Evolutionary conservation across 2,888 invertebrate species (phyloP), one percentile per base, ranked within the genome.

Genomic region (Eristalinus aeneus): DNA sequence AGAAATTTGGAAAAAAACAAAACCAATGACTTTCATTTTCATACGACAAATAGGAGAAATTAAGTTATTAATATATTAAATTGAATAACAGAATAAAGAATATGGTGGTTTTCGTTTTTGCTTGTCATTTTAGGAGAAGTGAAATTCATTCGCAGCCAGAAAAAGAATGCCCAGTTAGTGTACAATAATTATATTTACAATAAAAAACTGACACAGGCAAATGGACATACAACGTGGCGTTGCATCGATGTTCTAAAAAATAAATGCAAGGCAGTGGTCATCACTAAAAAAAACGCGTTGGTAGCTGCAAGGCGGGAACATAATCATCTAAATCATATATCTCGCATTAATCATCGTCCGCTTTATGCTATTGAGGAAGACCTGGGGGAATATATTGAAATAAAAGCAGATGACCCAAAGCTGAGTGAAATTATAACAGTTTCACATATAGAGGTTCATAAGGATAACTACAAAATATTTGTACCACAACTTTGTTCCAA

Each of bases 161-260:
- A 93, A 90, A 93, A 93, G 88, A 93, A 93, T 88, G 92, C 93
- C 5, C 93, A 93, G 73, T 89, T 93, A 32, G 93, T 93, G 16
- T 92, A 90, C 89, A 90, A 91, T 61, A 91, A 92, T 31, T 93
- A 90, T 83, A 93, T 93, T 63, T 93, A 92, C 88, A 93, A 93
- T 89, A 93, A 93, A 88, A 93, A 93, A 88, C 88, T 93, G n/a
- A 93, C 93, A 0, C 93, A 93, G 82, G 92, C 92, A 1, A 93
- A 92, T 88, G 93, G 93, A 22, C 93, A 93, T 65, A 93, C 93
- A 6, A 93, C 93, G 23, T 93, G 93, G 93, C 90, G 93, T 3
- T 93, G 93, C 80, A 91, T 91, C 1, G 93, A 93, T 87, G 92
- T 92, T 1, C 87, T 92, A 0, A 93, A 93, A 88, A 88, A 90